Conservation (phyloP, 2,113 vertebrate species). For the Tragelaphus scriptus region DNA sequence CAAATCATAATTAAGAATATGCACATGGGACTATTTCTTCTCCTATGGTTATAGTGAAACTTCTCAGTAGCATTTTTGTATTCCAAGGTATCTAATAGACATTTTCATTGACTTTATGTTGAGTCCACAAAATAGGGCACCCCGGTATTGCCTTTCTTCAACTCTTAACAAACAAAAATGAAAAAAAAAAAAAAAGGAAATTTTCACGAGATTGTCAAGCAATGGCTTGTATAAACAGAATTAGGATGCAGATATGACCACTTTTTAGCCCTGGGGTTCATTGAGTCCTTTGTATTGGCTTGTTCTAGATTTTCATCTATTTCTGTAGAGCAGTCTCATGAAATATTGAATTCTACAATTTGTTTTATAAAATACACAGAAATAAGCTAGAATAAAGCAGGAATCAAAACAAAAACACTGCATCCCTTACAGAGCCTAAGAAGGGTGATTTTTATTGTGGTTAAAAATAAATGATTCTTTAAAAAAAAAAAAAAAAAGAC, state of each 20-base stretch:
- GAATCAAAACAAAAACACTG: not conserved
- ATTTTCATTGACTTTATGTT: slow-evolving; percentile 5
- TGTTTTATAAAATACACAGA: slow-evolving; percentile 4
- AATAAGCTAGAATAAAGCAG: not conserved
- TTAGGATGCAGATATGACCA: not conserved
- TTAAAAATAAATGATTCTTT: not conserved
- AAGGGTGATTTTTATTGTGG: not conserved
- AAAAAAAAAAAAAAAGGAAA: not conserved
- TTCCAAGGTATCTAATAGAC: not conserved
- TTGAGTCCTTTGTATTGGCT: not conserved
- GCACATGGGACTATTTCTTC: not conserved
- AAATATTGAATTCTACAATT: not conserved
- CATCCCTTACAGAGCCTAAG: not conserved
- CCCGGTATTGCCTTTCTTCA: not conserved
- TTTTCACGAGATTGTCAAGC: not conserved
- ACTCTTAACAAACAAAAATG: not conserved
- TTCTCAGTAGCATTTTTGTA: slow-evolving; percentile 5
- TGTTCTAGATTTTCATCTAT: not conserved
- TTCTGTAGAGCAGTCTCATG: not conserved
- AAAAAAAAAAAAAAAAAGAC: not conserved
- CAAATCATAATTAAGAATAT: not conserved
- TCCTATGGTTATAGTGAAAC: not conserved
- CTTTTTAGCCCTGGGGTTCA: not conserved
- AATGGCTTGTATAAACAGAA: not conserved
- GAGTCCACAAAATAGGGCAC: not conserved